Evolutionary conservation across 2,113 vertebrate genomes (phyloP).

Genomic region (Gnathonemus echidnorhynchus): DNA sequence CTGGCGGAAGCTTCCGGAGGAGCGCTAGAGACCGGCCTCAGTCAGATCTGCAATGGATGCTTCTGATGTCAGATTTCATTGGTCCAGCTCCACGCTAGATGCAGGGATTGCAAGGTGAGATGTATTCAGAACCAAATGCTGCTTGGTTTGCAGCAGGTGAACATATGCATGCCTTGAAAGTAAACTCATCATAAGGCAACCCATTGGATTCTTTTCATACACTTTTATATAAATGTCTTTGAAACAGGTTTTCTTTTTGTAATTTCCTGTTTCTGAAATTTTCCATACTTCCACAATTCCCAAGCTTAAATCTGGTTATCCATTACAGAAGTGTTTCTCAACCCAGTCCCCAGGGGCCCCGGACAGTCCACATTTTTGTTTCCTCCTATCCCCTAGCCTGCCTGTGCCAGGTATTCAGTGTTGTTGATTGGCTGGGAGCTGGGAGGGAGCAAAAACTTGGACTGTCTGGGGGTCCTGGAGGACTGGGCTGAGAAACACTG

Average conservation of each 20-base stretch:
- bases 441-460: background rate
- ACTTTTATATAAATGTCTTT: background rate
- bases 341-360: background rate
- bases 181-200: background rate
- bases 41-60: background rate
- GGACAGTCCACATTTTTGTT: background rate
- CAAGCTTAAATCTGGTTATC: background rate
- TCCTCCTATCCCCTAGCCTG: background rate
- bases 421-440: background rate
- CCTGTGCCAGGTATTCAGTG: background rate
- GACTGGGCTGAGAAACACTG: background rate
- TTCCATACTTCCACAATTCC: background rate
- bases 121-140: background rate
- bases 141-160: background rate
- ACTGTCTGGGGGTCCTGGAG: too few species aligned
- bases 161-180: background rate
- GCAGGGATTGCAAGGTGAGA: background rate
- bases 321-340: background rate
- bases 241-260: background rate
- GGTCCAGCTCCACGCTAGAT: background rate
- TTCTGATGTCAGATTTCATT: background rate
- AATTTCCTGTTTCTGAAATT: background rate
- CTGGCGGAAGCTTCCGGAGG: slow-evolving; percentile 36
- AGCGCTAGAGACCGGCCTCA: background rate
- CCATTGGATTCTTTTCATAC: background rate